Evolutionary conservation across 2,797 vertebrate species (phyloP).

Genomic region (Chromis chromis): DNA sequence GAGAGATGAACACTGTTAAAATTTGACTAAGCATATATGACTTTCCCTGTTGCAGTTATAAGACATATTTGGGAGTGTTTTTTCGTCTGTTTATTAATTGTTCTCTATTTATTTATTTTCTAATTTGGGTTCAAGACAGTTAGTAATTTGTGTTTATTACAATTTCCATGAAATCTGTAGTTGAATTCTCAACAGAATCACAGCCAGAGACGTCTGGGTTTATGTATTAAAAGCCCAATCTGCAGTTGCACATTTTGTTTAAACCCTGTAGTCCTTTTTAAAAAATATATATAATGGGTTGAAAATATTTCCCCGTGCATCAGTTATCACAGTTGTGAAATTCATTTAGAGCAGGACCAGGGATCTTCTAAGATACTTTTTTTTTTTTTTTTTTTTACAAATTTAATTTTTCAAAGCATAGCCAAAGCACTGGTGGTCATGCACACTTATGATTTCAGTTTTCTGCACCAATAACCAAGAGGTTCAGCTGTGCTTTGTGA

Average conservation of each 20-base stretch:
- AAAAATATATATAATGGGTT: background rate
- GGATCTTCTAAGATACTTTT: background rate
- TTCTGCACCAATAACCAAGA: slow-evolving; percentile 20
- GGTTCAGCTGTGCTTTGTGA: slow-evolving; percentile 10
- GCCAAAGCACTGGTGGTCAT: background rate
- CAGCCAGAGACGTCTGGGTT: background rate
- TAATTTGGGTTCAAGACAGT: background rate
- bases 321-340: background rate
- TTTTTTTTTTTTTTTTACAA: background rate
- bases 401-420: background rate
- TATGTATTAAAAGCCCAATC: background rate
- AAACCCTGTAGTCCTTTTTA: background rate
- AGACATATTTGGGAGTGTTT: background rate
- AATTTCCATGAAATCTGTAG: background rate
- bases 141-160: background rate
- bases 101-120: background rate
- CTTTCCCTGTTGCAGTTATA: background rate
- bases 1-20: slow-evolving; percentile 26
- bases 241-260: background rate
- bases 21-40: slow-evolving; percentile 30
- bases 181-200: background rate
- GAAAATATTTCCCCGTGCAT: background rate
- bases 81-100: background rate
- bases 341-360: background rate
- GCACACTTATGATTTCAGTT: background rate